These are phyloP conservation scores for Drosophila ochracea DNA, from an alignment of 2,888 invertebrate species.

Conservation along the genomic window DNA sequence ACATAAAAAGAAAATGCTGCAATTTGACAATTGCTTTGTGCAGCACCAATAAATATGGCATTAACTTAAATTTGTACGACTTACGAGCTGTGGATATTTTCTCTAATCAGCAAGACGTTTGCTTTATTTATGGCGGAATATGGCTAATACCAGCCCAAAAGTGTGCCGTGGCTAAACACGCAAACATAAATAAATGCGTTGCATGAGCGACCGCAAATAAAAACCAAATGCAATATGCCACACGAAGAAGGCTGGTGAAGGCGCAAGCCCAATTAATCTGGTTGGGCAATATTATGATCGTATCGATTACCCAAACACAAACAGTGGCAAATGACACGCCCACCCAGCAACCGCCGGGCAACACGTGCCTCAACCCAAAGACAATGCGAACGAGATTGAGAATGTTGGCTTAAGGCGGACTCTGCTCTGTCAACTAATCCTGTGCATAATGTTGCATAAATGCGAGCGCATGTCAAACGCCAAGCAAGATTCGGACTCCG, in stretches of 20 bases:
- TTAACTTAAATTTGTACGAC: not conserved
- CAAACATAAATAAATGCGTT: conserved; percentile 1
- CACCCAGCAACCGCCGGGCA: conserved; percentile 34
- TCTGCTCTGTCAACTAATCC: conserved; percentile 64
- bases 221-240: conserved; percentile 52
- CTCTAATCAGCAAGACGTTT: not conserved
- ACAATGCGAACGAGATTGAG: conserved; percentile 17
- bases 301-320: conserved; percentile 73
- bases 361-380: conserved; percentile 58
- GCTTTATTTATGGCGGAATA: not conserved
- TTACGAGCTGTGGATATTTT: not conserved
- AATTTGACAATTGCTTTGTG: conserved; percentile 1
- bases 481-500: conserved; percentile 5
- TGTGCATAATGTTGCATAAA: conserved; percentile 76
- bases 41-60: not conserved
- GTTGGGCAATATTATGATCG: conserved; percentile 69
- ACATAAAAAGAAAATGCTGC: not conserved
- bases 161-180: not conserved
- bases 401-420: conserved; percentile 8
- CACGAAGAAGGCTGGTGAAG: conserved; percentile 25
- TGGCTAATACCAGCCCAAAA: not conserved
- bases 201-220: conserved; percentile 29
- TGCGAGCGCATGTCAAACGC: conserved; percentile 68
- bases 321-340: conserved; percentile 55
- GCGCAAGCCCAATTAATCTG: conserved; percentile 62